Evolutionary conservation across 2,888 invertebrate genomes (phyloP), one percentile per base, ranked within the genome.

Genomic region (Drosophila meridiana): DNA sequence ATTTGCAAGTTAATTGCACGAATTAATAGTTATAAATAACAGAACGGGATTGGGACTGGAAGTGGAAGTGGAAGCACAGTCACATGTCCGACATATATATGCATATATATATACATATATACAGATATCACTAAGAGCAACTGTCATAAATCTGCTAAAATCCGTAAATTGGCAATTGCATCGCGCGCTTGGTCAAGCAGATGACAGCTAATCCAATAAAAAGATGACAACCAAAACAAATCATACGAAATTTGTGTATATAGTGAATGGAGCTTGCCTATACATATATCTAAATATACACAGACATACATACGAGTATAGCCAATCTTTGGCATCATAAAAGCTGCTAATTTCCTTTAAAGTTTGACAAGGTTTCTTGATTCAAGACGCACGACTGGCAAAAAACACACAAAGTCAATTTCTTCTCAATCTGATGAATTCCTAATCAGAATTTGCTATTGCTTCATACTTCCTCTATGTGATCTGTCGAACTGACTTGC

Each of bases 1-100:
- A 85, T 81, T 86, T 88, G 72, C 76, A 72, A 86, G 69, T 80
- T 86, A 88, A 83, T 88, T 86, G 83, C 82, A 79, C 81, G 79
- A 85, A 80, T 85, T 85, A 82, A 70, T 73, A 64, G 76, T 71
- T 82, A 80, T 78, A 72, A 87, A 83, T 80, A 76, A 67, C 53
- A 56, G 63, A 70, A 71, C 57, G 68, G 59, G 67, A 64, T 50
- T 58, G 57, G 38, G 34, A 63, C 20, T 58, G 69, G 45, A 34
- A 55, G 42, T 66, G 43, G 66, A 32, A 38, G 36, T 61, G 20
- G 47, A 67, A 26, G 42, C 40, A 11, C n/a, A 53, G 58, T 66
- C 74, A 74, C 78, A 66, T 77, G 65, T 43, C 61, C 20, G 52
- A 45, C n/a, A 63, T 50, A 47, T 28, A 34, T 5, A 52, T 26